These are phyloP conservation scores for Platichthys stellatus DNA, from an alignment of 2,113 vertebrate species.

Conservation along the genomic window DNA sequence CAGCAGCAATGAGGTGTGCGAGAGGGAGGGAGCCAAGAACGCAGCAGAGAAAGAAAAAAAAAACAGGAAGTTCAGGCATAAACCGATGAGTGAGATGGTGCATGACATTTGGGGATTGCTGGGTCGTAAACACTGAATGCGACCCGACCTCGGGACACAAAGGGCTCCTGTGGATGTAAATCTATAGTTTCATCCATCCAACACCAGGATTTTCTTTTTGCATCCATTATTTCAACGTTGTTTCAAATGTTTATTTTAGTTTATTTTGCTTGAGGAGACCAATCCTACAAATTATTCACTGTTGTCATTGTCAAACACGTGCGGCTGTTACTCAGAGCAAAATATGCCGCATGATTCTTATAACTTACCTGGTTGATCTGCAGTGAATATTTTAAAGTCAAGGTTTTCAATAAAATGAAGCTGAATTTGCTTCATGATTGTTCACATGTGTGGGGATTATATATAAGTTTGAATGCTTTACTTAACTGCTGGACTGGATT, in stretches of 20 bases:
- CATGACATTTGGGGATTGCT: background rate
- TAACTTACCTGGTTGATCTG: background rate
- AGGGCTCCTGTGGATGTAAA: background rate
- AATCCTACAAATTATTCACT: background rate
- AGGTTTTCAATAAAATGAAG: no score
- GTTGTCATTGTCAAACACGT: no score
- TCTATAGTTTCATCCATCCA: no score
- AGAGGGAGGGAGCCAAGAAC: background rate
- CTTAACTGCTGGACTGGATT: no score
- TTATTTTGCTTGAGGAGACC: background rate
- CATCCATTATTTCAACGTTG: background rate
- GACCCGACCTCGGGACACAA: background rate
- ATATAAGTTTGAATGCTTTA: background rate
- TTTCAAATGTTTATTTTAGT: background rate
- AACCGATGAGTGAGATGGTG: background rate
- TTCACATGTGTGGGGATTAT: background rate
- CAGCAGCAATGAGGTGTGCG: conserved; percentile 13
- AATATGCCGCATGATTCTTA: background rate
- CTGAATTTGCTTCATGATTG: no score
- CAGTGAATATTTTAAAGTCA: no score
- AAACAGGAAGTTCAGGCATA: conserved; percentile 10
- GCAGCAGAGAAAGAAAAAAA: background rate
- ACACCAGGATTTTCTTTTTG: background rate
- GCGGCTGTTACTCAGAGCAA: background rate
- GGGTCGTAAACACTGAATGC: background rate